A percentile compares a stretch with the other conserved stretches of the same genome.
Evolutionary conservation across 2,797 vertebrate genomes (phyloP).

Genomic region (Catharus ustulatus): DNA sequence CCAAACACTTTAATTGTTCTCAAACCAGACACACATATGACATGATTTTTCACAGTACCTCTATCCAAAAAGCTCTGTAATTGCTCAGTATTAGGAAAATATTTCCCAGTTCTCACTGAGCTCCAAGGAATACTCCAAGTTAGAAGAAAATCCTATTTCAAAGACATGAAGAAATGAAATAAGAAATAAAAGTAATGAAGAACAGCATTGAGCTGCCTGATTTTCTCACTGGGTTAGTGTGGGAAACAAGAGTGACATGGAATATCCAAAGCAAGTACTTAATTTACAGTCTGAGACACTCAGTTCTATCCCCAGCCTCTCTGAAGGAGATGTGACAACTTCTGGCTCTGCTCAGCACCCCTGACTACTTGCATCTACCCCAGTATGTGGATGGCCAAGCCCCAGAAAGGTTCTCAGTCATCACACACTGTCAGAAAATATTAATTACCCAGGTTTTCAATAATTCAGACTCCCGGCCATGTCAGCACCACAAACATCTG

Average conservation of each 20-base stretch:
- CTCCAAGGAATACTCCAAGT: neutral
- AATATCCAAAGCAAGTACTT: neutral
- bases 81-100: neutral
- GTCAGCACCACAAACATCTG: neutral
- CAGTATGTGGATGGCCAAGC: neutral
- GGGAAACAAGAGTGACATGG: neutral
- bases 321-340: neutral
- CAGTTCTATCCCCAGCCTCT: neutral
- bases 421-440: neutral
- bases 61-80: neutral
- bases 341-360: neutral
- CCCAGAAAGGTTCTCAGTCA: neutral
- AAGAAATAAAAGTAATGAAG: neutral
- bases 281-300: neutral
- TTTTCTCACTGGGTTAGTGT: neutral
- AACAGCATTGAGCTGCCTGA: neutral
- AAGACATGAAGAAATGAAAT: neutral
- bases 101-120: neutral
- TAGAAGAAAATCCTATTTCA: conserved; percentile 5
- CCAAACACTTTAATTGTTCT: conserved; percentile 9
- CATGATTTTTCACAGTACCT: neutral
- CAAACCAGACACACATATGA: neutral
- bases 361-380: neutral
- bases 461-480: neutral
- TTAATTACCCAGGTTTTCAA: neutral